phyloP scores from a whole-genome alignment of 1,140 invertebrate genomes.

The Bicyclus anynana region DNA sequence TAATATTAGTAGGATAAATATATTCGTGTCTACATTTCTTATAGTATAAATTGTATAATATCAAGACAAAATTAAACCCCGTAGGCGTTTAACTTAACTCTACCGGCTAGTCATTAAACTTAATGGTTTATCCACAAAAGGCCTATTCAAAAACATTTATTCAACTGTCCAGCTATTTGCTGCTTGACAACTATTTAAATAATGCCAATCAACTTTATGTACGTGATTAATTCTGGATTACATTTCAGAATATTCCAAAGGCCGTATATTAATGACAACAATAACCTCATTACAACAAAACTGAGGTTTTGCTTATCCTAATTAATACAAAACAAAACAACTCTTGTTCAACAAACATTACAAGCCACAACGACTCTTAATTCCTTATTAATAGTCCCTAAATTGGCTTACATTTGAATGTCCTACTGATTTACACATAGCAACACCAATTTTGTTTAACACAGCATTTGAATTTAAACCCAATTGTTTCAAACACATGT shows the following conservation, averaged over 20 bases:
- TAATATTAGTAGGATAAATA: too few species aligned
- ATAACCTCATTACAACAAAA: slow-evolving; percentile 23
- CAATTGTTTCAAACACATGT: slow-evolving; percentile 3
- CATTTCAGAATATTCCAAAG: slow-evolving; percentile 12
- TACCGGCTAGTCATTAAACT: not conserved
- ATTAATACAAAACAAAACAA: slow-evolving; percentile 12
- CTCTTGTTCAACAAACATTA: not conserved
- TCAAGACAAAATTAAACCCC: not conserved
- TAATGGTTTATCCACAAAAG: not conserved
- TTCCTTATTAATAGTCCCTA: not conserved
- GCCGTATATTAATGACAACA: slow-evolving; percentile 17
- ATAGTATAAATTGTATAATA: too few species aligned
- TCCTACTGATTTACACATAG: not conserved
- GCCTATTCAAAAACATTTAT: slow-evolving; percentile 3
- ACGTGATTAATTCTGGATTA: slow-evolving; percentile 12
- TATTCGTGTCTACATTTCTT: too few species aligned
- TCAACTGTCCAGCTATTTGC: slow-evolving; percentile 3
- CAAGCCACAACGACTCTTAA: slow-evolving; percentile 4
- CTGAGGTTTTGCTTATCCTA: slow-evolving; percentile 21
- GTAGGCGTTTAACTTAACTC: not conserved
- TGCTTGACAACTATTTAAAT: slow-evolving; percentile 7
- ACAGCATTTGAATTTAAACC: not conserved
- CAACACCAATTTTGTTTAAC: not conserved
- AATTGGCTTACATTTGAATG: not conserved
- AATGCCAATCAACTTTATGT: slow-evolving; percentile 5